Evolutionary conservation across 2,888 invertebrate species (phyloP).

Genomic region (Fragum sueziense): DNA sequence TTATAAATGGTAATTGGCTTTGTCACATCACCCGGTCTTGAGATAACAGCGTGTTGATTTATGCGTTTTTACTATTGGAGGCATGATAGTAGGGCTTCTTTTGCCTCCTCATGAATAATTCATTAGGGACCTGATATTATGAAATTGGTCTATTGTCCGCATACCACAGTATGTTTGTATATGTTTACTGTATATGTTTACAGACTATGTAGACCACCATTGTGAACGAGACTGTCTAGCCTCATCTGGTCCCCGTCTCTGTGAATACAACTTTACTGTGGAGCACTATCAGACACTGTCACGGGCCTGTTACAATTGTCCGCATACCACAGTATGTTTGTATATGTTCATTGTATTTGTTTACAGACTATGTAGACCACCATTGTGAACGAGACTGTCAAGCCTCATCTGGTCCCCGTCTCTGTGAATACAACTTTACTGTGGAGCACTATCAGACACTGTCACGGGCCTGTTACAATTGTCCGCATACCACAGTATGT

Average conservation of each 20-base stretch:
- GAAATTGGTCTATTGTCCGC: no score
- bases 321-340: slow-evolving; percentile 87
- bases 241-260: slow-evolving; percentile 86
- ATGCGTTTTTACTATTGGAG: no score
- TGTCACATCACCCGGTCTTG: no score
- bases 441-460: slow-evolving; percentile 92
- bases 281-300: slow-evolving; percentile 93
- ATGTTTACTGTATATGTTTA: no score
- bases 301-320: slow-evolving; percentile 94
- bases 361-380: slow-evolving; percentile 80
- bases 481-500: slow-evolving; percentile 89
- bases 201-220: slow-evolving; percentile 83
- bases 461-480: slow-evolving; percentile 93
- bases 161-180: slow-evolving; percentile 86
- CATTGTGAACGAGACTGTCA: slow-evolving; percentile 88
- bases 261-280: slow-evolving; percentile 88
- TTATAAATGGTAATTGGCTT: no score
- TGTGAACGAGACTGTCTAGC: slow-evolving; percentile 87
- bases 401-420: slow-evolving; percentile 85
- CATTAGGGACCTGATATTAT: no score
- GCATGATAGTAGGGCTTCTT: no score
- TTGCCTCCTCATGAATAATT: no score
- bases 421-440: slow-evolving; percentile 88
- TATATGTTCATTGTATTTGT: no score
- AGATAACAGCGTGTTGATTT: no score